Evolutionary conservation across 2,113 vertebrate genomes (phyloP).

Genomic region (Cacatua alba): DNA sequence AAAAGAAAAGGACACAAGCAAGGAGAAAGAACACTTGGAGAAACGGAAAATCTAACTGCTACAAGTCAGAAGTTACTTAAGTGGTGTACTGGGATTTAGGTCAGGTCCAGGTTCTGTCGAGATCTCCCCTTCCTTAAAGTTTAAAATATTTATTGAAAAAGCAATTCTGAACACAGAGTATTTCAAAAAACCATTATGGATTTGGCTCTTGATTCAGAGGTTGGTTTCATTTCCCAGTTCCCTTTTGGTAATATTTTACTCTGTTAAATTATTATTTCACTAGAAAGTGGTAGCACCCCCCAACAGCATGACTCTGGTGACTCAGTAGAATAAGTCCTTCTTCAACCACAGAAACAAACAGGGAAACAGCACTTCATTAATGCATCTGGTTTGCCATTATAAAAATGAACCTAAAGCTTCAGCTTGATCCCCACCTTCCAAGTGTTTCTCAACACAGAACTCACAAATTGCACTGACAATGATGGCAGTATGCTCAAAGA

Average conservation of each 20-base stretch:
- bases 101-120: background rate
- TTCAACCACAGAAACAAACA: background rate
- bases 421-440: rapidly evolving
- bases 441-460: background rate
- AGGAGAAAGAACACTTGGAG: background rate
- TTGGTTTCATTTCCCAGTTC: background rate
- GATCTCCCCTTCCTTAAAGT: background rate
- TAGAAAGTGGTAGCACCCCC: background rate
- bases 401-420: background rate
- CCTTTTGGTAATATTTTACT: background rate
- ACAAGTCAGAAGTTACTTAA: background rate
- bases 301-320: background rate
- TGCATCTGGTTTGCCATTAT: background rate
- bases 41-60: background rate
- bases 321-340: background rate
- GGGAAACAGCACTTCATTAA: background rate
- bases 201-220: background rate
- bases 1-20: background rate
- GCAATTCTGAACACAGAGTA: background rate
- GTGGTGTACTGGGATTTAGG: background rate
- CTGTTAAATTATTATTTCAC: background rate
- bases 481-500: background rate
- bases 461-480: background rate
- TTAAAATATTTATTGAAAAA: background rate
- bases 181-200: background rate